phyloP scores from a whole-genome alignment of 2,797 vertebrate genomes.

The Acanthornis magna region DNA sequence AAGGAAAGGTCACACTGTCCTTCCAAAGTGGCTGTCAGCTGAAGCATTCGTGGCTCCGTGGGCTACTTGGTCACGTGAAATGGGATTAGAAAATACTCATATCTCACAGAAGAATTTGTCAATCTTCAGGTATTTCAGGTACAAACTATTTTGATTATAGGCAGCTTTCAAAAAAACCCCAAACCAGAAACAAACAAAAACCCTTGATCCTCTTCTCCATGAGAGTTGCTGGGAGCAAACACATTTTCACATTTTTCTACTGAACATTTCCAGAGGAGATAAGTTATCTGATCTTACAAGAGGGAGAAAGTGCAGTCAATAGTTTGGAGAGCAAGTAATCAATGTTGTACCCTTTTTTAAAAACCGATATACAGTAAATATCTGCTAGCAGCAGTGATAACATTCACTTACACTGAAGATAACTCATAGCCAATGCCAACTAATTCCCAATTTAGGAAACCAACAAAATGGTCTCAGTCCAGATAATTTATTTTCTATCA shows the following conservation, averaged over 20 bases:
- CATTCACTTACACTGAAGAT: not conserved
- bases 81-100: not conserved
- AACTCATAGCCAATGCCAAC: not conserved
- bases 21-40: not conserved
- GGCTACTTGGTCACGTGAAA: not conserved
- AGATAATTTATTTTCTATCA: not conserved
- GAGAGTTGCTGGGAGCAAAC: not conserved
- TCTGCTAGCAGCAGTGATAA: not conserved
- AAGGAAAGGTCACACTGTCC: not conserved
- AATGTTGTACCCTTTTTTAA: constrained; percentile 63
- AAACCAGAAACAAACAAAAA: not conserved
- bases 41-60: not conserved
- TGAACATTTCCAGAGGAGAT: not conserved
- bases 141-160: not conserved
- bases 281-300: constrained; percentile 1
- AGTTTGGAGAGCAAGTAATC: constrained; percentile 50
- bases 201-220: not conserved
- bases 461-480: not conserved
- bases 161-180: not conserved
- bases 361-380: constrained; percentile 66
- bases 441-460: not conserved
- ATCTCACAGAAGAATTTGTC: not conserved
- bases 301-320: not conserved
- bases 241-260: not conserved
- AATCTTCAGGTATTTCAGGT: not conserved